Evolutionary conservation across 30 jellyfish, hydroid and myxozoan genomes (phyloP).

Genomic region (Mastigias papua): DNA sequence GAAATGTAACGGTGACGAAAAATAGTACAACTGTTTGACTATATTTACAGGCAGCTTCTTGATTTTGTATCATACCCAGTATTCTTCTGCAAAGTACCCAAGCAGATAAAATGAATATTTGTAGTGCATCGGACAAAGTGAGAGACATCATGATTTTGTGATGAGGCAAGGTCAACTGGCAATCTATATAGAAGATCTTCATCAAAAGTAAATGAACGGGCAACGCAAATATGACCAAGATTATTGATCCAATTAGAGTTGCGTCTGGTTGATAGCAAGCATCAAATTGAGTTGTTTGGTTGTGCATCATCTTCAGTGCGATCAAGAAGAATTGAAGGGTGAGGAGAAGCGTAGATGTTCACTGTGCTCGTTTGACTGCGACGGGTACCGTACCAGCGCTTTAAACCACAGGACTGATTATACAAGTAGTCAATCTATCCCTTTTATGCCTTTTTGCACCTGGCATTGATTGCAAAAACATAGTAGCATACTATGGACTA

Average conservation of each 20-base stretch:
- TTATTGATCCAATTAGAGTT: not conserved
- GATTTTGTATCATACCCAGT: not conserved
- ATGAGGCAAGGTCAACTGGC: not conserved
- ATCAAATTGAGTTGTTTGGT: not conserved
- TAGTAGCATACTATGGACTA: no score
- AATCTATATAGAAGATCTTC: not conserved
- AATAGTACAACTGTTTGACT: not conserved
- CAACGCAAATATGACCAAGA: not conserved
- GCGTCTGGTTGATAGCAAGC: not conserved
- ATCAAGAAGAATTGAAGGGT: no score
- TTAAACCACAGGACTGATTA: no score
- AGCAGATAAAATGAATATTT: not conserved
- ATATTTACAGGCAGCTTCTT: not conserved
- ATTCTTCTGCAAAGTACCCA: not conserved
- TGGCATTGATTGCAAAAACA: no score
- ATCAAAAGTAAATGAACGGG: not conserved
- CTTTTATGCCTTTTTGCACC: no score
- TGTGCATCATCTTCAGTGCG: not conserved
- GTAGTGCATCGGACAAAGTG: conserved; percentile 10
- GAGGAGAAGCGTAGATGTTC: no score
- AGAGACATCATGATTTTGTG: conserved; percentile 21
- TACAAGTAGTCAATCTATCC: no score
- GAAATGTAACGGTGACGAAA: not conserved
- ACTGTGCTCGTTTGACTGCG: no score
- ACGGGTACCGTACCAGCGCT: no score